These are phyloP conservation scores for Notospermus geniculatus DNA, from an alignment of 1,140 invertebrate genomes.

Conservation along the genomic window DNA sequence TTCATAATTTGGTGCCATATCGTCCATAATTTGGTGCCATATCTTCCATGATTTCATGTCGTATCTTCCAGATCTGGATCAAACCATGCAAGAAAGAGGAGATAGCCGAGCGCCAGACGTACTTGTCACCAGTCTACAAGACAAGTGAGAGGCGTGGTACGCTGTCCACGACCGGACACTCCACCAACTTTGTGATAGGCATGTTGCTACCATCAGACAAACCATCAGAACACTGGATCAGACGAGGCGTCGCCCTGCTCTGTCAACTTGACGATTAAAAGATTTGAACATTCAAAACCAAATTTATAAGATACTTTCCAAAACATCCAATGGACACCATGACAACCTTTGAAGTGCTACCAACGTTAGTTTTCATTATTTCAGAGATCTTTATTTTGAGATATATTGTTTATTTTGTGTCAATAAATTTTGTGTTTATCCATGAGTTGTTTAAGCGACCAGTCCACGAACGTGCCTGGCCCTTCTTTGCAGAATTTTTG, in stretches of 20 bases:
- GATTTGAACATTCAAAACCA: too few relatives aligned
- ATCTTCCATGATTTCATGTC: background rate
- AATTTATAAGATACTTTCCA: too few relatives aligned
- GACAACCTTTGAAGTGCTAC: too few relatives aligned
- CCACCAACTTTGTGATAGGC: slow-evolving; percentile 36
- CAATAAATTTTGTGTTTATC: too few relatives aligned
- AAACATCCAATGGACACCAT: too few relatives aligned
- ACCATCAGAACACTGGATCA: slow-evolving; percentile 32
- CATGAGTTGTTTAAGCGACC: too few relatives aligned
- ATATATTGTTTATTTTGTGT: too few relatives aligned
- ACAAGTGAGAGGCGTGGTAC: slow-evolving; percentile 67
- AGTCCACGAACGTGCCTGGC: too few relatives aligned
- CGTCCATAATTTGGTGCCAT: background rate
- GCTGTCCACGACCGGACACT: slow-evolving; percentile 39
- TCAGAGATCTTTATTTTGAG: too few relatives aligned
- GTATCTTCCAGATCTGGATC: slow-evolving; percentile 31
- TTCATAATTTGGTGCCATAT: background rate
- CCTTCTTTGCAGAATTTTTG: too few relatives aligned
- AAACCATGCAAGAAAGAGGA: slow-evolving; percentile 25
- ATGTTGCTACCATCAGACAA: slow-evolving; percentile 25
- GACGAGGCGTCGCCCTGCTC: slow-evolving; percentile 58
- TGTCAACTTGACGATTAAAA: slow-evolving; percentile 65
- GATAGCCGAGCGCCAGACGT: slow-evolving; percentile 43
- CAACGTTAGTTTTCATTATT: too few relatives aligned
- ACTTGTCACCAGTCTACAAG: slow-evolving; percentile 81